Conservation (phyloP, 2,797 vertebrate species). For the Pitangus sulphuratus region DNA sequence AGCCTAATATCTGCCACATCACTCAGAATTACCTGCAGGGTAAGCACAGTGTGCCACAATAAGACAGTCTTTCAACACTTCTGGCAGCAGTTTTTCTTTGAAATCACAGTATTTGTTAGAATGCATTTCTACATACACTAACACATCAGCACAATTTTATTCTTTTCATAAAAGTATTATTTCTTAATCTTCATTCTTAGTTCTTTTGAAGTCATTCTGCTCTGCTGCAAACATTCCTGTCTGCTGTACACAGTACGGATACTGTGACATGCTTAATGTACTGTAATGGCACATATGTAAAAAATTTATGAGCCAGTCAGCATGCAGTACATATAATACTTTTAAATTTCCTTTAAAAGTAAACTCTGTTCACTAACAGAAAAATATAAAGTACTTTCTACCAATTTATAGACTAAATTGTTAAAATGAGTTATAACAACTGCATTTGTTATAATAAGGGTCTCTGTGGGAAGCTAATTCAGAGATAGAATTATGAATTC, state of each 20-base stretch:
- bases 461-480: conserved; percentile 60
- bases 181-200: neutral
- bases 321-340: neutral
- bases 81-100: neutral
- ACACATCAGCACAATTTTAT: neutral
- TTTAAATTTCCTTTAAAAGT: conserved; percentile 15
- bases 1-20: neutral
- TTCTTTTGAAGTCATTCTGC: neutral
- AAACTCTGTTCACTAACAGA: conserved; percentile 34
- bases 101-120: neutral
- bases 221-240: neutral
- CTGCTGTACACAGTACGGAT: neutral
- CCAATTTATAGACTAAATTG: conserved; percentile 44
- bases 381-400: conserved; percentile 14
- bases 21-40: neutral
- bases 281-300: neutral
- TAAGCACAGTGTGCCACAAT: neutral
- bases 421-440: conserved; percentile 34
- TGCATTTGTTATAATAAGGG: conserved; percentile 50
- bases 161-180: neutral
- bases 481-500: conserved; percentile 50
- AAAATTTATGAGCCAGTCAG: neutral
- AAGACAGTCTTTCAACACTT: neutral
- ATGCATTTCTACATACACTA: neutral
- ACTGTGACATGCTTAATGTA: neutral